These are phyloP conservation scores for Gymnocypris eckloni DNA, from an alignment of 2,797 vertebrate species.

Conservation along the genomic window DNA sequence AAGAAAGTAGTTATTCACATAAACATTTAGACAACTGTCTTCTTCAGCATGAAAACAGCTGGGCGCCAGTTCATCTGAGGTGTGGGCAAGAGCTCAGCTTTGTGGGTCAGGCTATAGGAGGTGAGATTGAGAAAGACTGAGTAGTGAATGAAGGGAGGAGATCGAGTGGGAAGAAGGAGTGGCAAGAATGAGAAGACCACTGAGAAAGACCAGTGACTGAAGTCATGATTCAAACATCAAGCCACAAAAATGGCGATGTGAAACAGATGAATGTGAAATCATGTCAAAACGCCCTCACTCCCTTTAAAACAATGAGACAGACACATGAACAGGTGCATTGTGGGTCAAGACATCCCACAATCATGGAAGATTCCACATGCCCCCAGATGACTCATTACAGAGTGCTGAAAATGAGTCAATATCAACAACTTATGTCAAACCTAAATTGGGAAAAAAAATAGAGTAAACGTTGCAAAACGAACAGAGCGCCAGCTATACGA, in stretches of 20 bases:
- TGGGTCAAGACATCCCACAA: conserved; percentile 32
- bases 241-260: conserved; percentile 75
- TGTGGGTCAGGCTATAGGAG: conserved; percentile 68
- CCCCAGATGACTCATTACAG: conserved; percentile 9
- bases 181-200: conserved; percentile 49
- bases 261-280: conserved; percentile 76
- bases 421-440: conserved; percentile 26
- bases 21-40: conserved; percentile 87
- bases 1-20: conserved; percentile 78
- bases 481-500: conserved; percentile 22
- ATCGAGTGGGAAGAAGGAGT: conserved; percentile 63
- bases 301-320: conserved; percentile 41
- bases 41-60: conserved; percentile 83
- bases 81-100: conserved; percentile 69
- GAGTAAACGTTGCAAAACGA: conserved; percentile 4
- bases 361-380: conserved; percentile 6
- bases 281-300: conserved; percentile 60
- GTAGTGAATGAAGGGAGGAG: conserved; percentile 59
- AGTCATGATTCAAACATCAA: conserved; percentile 74
- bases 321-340: conserved; percentile 68
- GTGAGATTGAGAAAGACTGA: conserved; percentile 53
- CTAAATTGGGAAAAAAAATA: background rate
- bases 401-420: conserved; percentile 21
- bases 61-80: conserved; percentile 78
- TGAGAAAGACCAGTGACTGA: conserved; percentile 63